Evolutionary conservation across 1,140 invertebrate species (phyloP), one percentile per base, ranked within the genome.

Genomic region (Drosophila nebulosa): DNA sequence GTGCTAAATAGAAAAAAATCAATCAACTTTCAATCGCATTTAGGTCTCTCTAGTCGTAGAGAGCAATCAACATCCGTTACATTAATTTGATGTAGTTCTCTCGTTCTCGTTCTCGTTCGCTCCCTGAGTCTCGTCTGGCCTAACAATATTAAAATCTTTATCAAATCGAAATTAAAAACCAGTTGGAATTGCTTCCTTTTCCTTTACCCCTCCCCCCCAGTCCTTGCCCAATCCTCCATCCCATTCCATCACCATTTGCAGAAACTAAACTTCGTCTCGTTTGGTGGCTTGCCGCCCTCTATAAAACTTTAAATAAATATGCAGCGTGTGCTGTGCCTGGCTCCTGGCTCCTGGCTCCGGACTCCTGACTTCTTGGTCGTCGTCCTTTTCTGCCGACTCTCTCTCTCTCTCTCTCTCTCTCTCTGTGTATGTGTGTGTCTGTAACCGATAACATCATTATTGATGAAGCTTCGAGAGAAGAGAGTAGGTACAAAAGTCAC

Each of bases 281-380:
- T 70, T 72, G 74, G 77, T 63, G 39, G 39, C 76, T 55, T 59
- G 65, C 60, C 52, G 46, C 70, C 59, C 56, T 58, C 72, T 74
- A 78, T 88, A 86, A 88, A 86, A 86, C 83, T 86, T 86, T 86
- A 88, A 86, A 86, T 86, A 86, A 86, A 86, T 86, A 86, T 86
- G 81, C 79, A 83, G 79, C 77, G 69, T 81, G 78, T 64, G 79
- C 77, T 67, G 59, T 1, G n/a, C 21, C 6, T 9, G 3, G 16
- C 39, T 46, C 1, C 36, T 3, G 2, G 24, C 50, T 51, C 12
- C 22, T 56, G 36, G 27, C 7, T 60, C 55, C 22, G n/a, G 36
- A 60, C 10, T 42, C 55, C 22, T 24, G 36, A 60, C 10, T 42
- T 39, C 32, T 24, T 24, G 50, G 64, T 60, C 50, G 57, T 58